A percentile compares a stretch with the other conserved stretches of the same genome.
Conservation (phyloP, 2,888 invertebrate genomes). For the Dione juno region DNA sequence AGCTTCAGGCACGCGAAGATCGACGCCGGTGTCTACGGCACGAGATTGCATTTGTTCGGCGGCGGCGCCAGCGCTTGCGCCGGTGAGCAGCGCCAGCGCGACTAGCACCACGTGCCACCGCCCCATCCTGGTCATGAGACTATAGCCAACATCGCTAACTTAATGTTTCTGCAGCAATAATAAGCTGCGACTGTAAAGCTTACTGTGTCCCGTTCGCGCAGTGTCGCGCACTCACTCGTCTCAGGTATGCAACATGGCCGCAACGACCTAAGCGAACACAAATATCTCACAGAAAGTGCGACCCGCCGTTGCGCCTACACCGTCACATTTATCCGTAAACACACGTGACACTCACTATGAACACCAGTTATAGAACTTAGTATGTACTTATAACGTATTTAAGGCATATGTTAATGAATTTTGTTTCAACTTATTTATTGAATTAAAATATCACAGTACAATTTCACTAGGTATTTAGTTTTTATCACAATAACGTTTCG, state of each 20-base stretch:
- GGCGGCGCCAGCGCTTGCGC: conserved; percentile 66
- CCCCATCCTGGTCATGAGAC: conserved; percentile 77
- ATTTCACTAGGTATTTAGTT: conserved; percentile 69
- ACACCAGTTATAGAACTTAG: conserved; percentile 37
- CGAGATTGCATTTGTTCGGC: conserved; percentile 92
- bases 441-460: conserved; percentile 54
- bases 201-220: conserved; percentile 79
- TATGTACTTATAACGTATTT: conserved; percentile 36
- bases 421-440: conserved; percentile 39
- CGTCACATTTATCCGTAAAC: conserved; percentile 81
- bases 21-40: conserved; percentile 93
- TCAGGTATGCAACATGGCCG: conserved; percentile 84
- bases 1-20: conserved; percentile 93
- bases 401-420: conserved; percentile 41
- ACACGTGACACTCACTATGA: conserved; percentile 78
- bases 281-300: conserved; percentile 82
- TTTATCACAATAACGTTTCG: conserved; percentile 61
- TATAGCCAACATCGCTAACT: conserved; percentile 73
- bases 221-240: conserved; percentile 76
- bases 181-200: conserved; percentile 66
- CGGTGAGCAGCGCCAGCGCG: conserved; percentile 72
- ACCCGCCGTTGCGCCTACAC: conserved; percentile 80
- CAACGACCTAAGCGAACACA: conserved; percentile 80
- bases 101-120: conserved; percentile 79
- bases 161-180: conserved; percentile 70